Percentiles rank a stretch among this genome's conserved stretches.
phyloP scores from a whole-genome alignment of 2,888 invertebrate species.

The Synergus itoensis region DNA sequence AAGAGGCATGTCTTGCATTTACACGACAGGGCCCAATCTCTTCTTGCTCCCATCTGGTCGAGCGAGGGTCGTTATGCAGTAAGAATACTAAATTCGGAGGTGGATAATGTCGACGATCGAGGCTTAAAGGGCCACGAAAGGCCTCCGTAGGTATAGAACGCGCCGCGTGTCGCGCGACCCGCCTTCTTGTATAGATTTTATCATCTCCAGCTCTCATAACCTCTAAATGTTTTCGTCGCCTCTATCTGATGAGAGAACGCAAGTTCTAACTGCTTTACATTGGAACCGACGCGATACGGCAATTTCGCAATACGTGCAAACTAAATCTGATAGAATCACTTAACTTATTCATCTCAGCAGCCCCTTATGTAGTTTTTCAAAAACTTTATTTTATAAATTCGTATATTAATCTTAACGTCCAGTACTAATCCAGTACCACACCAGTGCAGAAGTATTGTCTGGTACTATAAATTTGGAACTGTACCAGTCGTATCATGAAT shows the following conservation, averaged over 20 bases:
- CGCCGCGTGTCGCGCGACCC: constrained; percentile 71
- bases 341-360: not conserved
- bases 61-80: constrained; percentile 50
- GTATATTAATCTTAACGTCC: no score
- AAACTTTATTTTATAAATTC: no score
- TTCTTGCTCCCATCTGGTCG: constrained; percentile 52
- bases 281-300: constrained; percentile 26
- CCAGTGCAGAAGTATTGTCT: no score
- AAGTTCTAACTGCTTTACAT: constrained; percentile 34
- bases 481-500: no score
- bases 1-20: constrained; percentile 39
- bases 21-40: constrained; percentile 30
- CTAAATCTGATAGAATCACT: constrained; percentile 45
- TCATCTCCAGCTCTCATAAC: constrained; percentile 68
- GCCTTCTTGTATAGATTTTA: constrained; percentile 68
- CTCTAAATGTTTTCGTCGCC: constrained; percentile 74
- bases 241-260: constrained; percentile 66
- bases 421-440: no score
- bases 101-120: constrained; percentile 45
- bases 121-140: constrained; percentile 62
- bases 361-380: no score
- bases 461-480: no score
- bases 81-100: constrained; percentile 53
- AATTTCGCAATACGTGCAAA: constrained; percentile 41
- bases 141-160: constrained; percentile 70